Conservation (phyloP, 2,888 invertebrate genomes). For the Ametastegia equiseti region DNA sequence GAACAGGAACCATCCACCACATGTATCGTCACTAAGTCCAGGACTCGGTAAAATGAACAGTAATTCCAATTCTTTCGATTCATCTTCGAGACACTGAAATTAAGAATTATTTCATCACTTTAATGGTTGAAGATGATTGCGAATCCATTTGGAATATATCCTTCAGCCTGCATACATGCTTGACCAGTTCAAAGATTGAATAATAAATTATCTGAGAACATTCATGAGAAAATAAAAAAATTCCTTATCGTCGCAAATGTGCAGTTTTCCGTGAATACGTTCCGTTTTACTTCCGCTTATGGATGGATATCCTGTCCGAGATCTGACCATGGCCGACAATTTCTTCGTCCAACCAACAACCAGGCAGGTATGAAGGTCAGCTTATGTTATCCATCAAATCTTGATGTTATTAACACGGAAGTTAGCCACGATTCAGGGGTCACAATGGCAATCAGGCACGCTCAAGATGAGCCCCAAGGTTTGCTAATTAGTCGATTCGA, state of each 20-base stretch:
- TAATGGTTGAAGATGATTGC: not conserved
- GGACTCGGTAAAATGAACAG: not conserved
- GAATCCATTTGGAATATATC: not conserved
- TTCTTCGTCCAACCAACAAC: not conserved
- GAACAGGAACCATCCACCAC: not conserved
- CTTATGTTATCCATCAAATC: constrained; percentile 40
- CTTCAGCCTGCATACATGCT: no score
- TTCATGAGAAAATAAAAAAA: not conserved
- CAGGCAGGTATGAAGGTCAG: constrained; percentile 25
- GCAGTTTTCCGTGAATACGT: not conserved
- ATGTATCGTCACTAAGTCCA: not conserved
- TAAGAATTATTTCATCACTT: not conserved
- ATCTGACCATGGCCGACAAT: constrained; percentile 38
- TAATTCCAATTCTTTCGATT: no score
- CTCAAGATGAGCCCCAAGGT: constrained; percentile 24
- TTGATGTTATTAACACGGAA: constrained; percentile 33
- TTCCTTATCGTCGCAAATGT: not conserved
- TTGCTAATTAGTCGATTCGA: constrained; percentile 37
- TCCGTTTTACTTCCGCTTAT: constrained; percentile 24
- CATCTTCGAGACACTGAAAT: no score
- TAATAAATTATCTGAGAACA: constrained; percentile 1
- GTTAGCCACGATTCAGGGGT: constrained; percentile 14
- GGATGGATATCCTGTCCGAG: constrained; percentile 26
- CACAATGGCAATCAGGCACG: constrained; percentile 32
- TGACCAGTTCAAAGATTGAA: not conserved